Percentiles rank a stretch among this genome's conserved stretches.
phyloP scores from a whole-genome alignment of 2,113 vertebrate genomes.

The Hemichromis elongatus region DNA sequence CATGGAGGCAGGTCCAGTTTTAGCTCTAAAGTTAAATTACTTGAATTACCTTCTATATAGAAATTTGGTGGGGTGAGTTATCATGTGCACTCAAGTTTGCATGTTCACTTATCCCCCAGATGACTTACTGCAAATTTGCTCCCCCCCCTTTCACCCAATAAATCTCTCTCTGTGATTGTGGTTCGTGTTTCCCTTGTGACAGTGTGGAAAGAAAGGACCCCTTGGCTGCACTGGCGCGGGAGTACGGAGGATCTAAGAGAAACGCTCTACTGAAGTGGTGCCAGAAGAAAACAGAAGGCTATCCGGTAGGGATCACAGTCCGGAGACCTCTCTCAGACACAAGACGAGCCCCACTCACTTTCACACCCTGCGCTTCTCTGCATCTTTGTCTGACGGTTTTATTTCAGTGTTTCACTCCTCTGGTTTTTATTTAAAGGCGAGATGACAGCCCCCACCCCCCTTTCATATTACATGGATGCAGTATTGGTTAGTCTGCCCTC shows the following conservation, averaged over 20 bases:
- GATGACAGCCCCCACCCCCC: background rate
- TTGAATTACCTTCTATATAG: background rate
- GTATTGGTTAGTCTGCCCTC: background rate
- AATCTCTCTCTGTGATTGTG: slow-evolving; percentile 1
- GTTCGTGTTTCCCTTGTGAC: slow-evolving; percentile 62
- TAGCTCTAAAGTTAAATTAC: background rate
- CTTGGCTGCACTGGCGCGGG: slow-evolving; percentile 88
- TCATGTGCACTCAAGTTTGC: background rate
- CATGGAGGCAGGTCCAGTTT: background rate
- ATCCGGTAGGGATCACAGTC: slow-evolving; percentile 81
- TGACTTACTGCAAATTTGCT: background rate
- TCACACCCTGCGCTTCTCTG: slow-evolving; percentile 10
- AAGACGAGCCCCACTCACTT: background rate
- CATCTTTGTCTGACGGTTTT: background rate
- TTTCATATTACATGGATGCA: background rate
- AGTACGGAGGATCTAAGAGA: slow-evolving; percentile 95
- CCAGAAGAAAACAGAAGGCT: slow-evolving; percentile 96
- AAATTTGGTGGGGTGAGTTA: background rate
- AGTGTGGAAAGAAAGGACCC: slow-evolving; percentile 97
- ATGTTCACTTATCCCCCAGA: background rate
- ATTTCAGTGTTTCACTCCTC: background rate
- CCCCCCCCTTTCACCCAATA: background rate
- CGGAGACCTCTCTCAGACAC: slow-evolving; percentile 31
- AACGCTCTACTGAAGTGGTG: slow-evolving; percentile 97
- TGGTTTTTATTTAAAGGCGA: slow-evolving; percentile 9